Base-by-base conservation (phyloP, 1,140 invertebrate genomes). In the Brachionus calyciflorus region DNA sequence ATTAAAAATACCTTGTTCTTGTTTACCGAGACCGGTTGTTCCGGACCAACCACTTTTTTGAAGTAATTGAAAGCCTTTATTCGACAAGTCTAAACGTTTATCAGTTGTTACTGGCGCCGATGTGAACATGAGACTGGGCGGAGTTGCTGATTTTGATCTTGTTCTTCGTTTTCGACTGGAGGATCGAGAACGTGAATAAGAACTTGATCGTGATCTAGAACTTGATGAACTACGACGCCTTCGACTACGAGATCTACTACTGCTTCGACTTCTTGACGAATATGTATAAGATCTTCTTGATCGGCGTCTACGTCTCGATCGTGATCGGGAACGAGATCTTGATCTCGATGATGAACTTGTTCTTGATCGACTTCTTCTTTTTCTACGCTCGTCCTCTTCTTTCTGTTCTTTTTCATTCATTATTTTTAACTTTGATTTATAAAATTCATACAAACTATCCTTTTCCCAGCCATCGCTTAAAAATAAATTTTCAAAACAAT, bases 391-490 rank as follows among this genome's bases (percentile, higher is more conserved):
- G 10, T 80, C 77, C 94, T 91, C 81, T 95, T 92, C 84, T 94
- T 95, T 79, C 91, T 89, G 82, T 93, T 93, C 77, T 90, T 93
- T 53, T 89, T 87, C 85, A 93, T 93, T 17, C 6, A 55, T n/a
- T 3, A 68, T 10, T 33, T 33, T 26, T 19, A 63, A 12, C 85
- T 98, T 98, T 0, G 93, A 92, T 87, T 93, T 94, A 84, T 93
- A 98, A 85, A 96, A 98, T 86, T 98, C 95, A 84, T 96, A 97
- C 21, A 98, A 86, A 77, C 93, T 94, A 80, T 97, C 86, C 84
- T 96, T 94, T 83, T 98, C 95, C 95, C 95, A 98, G 46, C 96
- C 95, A 83, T 98, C 94, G 86, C 92, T 94, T 81, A 77, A 87
- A 87, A 65, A 83, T 75, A 76, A 73, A 78, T 17, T 55, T 48